These are phyloP conservation scores for Gobio gobio DNA, from an alignment of 2,113 vertebrate genomes.

Conservation along the genomic window DNA sequence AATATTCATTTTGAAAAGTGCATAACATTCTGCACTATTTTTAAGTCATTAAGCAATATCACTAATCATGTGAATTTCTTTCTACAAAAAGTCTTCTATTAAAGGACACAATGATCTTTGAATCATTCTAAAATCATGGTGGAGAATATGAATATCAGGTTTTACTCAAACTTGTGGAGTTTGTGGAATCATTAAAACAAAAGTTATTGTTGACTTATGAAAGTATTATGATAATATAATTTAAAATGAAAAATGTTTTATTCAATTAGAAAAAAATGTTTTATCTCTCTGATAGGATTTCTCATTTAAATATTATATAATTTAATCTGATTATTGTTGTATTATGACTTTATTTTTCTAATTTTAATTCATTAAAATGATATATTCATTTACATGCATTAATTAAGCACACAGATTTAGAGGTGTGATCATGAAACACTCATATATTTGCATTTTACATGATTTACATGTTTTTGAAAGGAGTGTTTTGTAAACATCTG, in stretches of 20 bases:
- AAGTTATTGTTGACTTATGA: too few species aligned
- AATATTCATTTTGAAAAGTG: not conserved
- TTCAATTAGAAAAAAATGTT: too few species aligned
- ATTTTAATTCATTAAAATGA: not conserved
- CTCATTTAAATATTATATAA: not conserved
- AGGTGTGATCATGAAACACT: not conserved
- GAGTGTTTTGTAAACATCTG: conserved; percentile 22
- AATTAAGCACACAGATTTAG: not conserved
- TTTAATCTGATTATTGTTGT: not conserved
- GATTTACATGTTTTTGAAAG: not conserved
- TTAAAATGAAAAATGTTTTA: too few species aligned
- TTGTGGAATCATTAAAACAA: not conserved
- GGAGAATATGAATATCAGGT: too few species aligned
- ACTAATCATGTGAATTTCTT: not conserved
- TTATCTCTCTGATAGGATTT: not conserved
- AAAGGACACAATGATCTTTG: not conserved
- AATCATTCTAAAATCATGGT: not conserved
- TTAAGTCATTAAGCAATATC: not conserved
- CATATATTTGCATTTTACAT: not conserved
- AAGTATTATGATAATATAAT: too few species aligned
- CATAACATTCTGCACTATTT: not conserved
- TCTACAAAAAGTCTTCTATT: not conserved
- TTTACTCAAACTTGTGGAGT: not conserved
- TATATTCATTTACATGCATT: not conserved
- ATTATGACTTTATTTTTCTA: not conserved